These are phyloP conservation scores for Zele albiditarsus DNA, from an alignment of 2,888 invertebrate genomes.

Conservation along the genomic window DNA sequence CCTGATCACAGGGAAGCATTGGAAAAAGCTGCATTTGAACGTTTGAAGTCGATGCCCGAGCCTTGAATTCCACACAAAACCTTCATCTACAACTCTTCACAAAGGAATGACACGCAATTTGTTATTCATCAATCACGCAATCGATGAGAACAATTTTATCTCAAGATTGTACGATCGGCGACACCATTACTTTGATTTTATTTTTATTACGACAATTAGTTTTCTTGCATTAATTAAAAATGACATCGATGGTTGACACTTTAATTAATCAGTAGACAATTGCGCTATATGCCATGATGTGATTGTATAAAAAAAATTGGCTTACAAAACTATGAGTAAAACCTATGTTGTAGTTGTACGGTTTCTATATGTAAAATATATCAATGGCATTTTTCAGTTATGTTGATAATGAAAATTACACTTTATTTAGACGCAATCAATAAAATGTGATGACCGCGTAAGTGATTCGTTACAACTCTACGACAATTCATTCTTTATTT, in stretches of 20 bases:
- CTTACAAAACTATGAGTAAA: not conserved
- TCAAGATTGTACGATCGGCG: not conserved
- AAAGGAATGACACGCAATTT: not conserved
- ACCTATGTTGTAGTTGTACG: constrained; percentile 2
- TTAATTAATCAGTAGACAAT: not conserved
- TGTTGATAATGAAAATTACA: constrained; percentile 29
- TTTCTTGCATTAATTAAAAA: not conserved
- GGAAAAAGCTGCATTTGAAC: constrained; percentile 79
- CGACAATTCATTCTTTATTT: not conserved
- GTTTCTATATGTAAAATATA: constrained; percentile 42
- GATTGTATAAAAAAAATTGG: constrained; percentile 23
- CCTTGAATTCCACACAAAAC: constrained; percentile 53
- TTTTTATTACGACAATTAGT: not conserved
- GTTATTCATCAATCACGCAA: not conserved
- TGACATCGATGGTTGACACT: not conserved
- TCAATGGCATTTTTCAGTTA: constrained; percentile 40
- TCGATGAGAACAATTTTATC: not conserved
- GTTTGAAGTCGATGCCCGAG: constrained; percentile 72
- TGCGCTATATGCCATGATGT: constrained; percentile 28
- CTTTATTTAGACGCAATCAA: constrained; percentile 34
- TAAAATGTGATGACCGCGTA: constrained; percentile 29
- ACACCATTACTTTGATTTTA: not conserved
- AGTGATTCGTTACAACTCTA: not conserved
- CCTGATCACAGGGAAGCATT: constrained; percentile 78
- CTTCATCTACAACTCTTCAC: not conserved